Evolutionary conservation across 2,888 invertebrate species (phyloP), one percentile per base, ranked within the genome.

Genomic region (Notodonta dromedarius): DNA sequence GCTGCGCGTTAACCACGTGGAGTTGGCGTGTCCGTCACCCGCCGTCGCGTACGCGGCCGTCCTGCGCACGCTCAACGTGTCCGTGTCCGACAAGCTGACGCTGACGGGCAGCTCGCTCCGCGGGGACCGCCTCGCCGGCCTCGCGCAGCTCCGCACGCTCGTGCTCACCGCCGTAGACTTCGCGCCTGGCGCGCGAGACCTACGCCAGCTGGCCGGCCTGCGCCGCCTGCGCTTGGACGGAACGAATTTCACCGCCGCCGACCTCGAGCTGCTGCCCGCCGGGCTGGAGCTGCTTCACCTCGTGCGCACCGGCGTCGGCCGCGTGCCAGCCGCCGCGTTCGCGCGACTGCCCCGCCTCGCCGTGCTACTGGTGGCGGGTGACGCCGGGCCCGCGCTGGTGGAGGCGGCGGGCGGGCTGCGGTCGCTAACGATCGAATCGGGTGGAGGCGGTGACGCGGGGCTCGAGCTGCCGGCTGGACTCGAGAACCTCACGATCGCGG

Each of bases 181-280:
- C 48, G 56, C 54, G 24, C 54, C 57, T 13, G 24, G 11, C 51
- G 12, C 95, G 96, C 78, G 97, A 96, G 96, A 96, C 78, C 86
- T 97, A 50, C 8, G 42, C 12, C 6, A 11, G 7, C 91, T 95
- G 44, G 96, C 96, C 79, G 96, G 96, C 0, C 86, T 97, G 79
- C 97, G 52, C 16, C 58, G 16, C 35, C 56, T 59, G 59, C 53
- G 58, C 52, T 14, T 59, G 56, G 61, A 5, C 0, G 6, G n/a
- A 40, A 40, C 14, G 40, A 42, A 14, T 44, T 4, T n/a, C 60
- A 62, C 55, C 70, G 61, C 44, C 8, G 0, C 56, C n/a, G 53
- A 11, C 16, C 12, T 44, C 35, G 13, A 39, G 24, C 14, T 48
- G 6, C 65, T 60, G 53, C 57, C 62, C n/a, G n/a, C 14, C 13